Base-by-base conservation (phyloP, 2,888 invertebrate species). In the Tenthredo mesomela region DNA sequence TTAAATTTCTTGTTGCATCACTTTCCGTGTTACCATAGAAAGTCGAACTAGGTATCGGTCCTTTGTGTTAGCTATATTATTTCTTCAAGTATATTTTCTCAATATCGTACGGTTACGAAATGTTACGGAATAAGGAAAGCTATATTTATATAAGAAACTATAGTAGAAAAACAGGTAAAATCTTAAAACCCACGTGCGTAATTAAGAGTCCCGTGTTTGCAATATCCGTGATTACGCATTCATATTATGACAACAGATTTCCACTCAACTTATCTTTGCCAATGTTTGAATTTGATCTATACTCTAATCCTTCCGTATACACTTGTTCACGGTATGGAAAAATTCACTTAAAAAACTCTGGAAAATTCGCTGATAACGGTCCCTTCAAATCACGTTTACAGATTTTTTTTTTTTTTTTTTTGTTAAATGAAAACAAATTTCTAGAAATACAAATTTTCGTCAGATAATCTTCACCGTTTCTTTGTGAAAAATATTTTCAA, bases 191-290 rank as follows among this genome's bases (percentile, higher is more conserved):
- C 67, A 67, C 15, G 67, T 18, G 33, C 18, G 1, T 3, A 43
- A n/a, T n/a, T n/a, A 43, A n/a, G 37, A 43, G 9, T 40, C 37
- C 10, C 25, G 18, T 73, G n/a, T 43, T 73, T 73, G 7, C 43
- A 47, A 21, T 43, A 21, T 43, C 18, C 21, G n/a, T 15, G 43
- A 25, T 47, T 37, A 43, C n/a, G n/a, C 43, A n/a, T 73, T 40
- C 2, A 29, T 47, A 67, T 73, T 47, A 67, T 73, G 5, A 73
- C 25, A 47, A 47, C 73, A 73, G 43, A 40, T 71, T 71, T 71
- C 43, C 73, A 25, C 43, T 21, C 7, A 40, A 43, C 73, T 73
- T 73, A 73, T 73, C 43, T 40, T 43, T 43, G 10, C 2, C 21
- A 43, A 21, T 25, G 40, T 73, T 73, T 73, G 73, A 43, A 40